Conservation (phyloP, 2,797 vertebrate species). For the Ctenopoma multispine region DNA sequence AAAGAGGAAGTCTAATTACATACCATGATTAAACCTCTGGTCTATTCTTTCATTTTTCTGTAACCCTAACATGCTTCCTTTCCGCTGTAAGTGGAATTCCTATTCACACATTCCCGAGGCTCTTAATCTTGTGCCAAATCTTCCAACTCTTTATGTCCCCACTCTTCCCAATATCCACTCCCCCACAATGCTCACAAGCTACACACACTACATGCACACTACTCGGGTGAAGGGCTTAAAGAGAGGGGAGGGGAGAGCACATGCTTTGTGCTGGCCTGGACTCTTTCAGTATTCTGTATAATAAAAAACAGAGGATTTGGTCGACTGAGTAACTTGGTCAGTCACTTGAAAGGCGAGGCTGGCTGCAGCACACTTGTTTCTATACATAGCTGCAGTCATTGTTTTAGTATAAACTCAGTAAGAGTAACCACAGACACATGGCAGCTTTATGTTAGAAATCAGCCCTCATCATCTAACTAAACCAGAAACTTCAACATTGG, state of each 20-base stretch:
- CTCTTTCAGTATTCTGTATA: constrained; percentile 57
- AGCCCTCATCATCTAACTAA: neutral
- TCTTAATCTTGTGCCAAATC: constrained; percentile 69
- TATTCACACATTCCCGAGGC: constrained; percentile 71
- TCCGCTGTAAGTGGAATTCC: constrained; percentile 59
- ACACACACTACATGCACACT: constrained; percentile 52
- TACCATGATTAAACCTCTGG: constrained; percentile 16
- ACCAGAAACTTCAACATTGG: constrained; percentile 12
- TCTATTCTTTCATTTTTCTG: constrained; percentile 18
- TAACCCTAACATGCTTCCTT: constrained; percentile 42
- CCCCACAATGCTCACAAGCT: constrained; percentile 52
- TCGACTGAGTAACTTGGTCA: constrained; percentile 73
- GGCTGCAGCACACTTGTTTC: constrained; percentile 53
- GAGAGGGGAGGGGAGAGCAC: constrained; percentile 52
- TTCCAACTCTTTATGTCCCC: constrained; percentile 49
- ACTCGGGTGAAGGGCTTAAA: constrained; percentile 66
- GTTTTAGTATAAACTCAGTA: constrained; percentile 48
- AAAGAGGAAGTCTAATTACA: constrained; percentile 50
- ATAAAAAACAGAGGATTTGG: constrained; percentile 70
- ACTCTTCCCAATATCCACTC: constrained; percentile 58
- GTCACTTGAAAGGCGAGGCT: constrained; percentile 46
- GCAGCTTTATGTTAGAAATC: neutral
- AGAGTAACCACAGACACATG: constrained; percentile 20
- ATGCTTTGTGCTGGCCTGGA: constrained; percentile 68
- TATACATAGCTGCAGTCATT: constrained; percentile 50